phyloP scores from a whole-genome alignment of 2,888 invertebrate species.

The Epicampocera succincta region DNA sequence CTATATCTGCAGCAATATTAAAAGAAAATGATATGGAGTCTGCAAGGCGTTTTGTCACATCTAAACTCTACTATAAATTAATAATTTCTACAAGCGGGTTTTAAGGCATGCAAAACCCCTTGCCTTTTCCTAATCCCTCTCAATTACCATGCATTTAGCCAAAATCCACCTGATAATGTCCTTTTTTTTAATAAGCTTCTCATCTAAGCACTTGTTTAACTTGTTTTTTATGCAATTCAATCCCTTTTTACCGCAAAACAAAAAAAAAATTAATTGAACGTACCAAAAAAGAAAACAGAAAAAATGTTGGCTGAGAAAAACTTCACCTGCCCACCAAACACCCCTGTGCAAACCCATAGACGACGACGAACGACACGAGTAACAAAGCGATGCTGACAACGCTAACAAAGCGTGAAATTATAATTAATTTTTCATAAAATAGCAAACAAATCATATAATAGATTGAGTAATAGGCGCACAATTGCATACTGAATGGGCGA shows the following conservation, averaged over 20 bases:
- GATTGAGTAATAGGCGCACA: constrained; percentile 12
- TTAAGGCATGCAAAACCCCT: not conserved
- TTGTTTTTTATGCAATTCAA: constrained; percentile 21
- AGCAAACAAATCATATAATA: constrained; percentile 9
- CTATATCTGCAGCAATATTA: no score
- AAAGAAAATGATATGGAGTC: no score
- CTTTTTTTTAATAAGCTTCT: not conserved
- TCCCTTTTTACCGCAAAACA: constrained; percentile 51
- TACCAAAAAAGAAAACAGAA: constrained; percentile 23
- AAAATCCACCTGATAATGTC: constrained; percentile 57
- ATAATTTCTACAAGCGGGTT: no score
- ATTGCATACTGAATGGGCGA: constrained; percentile 5
- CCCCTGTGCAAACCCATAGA: not conserved
- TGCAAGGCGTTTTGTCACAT: no score
- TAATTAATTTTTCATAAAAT: constrained; percentile 63
- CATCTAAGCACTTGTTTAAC: constrained; percentile 33
- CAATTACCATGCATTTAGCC: constrained; percentile 22
- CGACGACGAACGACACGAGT: not conserved
- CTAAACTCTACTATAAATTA: no score
- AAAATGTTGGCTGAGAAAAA: constrained; percentile 41
- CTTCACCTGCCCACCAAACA: constrained; percentile 47
- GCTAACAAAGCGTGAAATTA: constrained; percentile 65
- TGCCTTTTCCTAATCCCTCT: not conserved
- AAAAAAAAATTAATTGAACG: constrained; percentile 60
- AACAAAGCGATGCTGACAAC: constrained; percentile 26